Percentiles rank a stretch among this genome's conserved stretches.
phyloP scores from a whole-genome alignment of 2,888 invertebrate genomes.

The Athetis lepigone region DNA sequence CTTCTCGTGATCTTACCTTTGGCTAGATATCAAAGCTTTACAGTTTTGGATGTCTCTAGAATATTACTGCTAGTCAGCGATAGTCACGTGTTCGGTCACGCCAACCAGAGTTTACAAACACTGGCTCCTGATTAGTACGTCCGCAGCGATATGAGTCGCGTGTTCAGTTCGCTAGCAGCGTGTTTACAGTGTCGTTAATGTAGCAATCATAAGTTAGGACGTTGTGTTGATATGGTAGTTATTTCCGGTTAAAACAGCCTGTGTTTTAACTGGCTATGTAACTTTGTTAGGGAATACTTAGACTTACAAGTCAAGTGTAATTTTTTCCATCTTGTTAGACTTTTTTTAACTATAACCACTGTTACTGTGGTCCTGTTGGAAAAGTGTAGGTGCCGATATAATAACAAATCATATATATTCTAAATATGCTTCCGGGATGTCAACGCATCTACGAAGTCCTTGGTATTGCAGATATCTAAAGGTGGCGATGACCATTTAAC shows the following conservation, averaged over 20 bases:
- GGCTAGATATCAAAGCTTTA: too few relatives aligned
- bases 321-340: too few relatives aligned
- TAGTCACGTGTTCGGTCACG: constrained; percentile 70
- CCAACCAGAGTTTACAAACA: constrained; percentile 71
- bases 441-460: too few relatives aligned
- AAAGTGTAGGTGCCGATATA: too few relatives aligned
- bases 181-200: constrained; percentile 49
- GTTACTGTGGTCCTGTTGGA: too few relatives aligned
- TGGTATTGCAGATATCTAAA: too few relatives aligned
- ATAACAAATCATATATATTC: too few relatives aligned
- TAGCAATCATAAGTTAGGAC: constrained; percentile 30
- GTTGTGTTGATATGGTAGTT: constrained; percentile 2
- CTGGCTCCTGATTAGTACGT: constrained; percentile 55
- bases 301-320: not conserved
- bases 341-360: not conserved
- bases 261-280: too few relatives aligned
- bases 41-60: too few relatives aligned
- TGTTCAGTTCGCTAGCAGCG: constrained; percentile 33
- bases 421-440: too few relatives aligned
- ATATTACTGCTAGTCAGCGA: constrained; percentile 1
- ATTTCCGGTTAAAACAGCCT: constrained; percentile 39
- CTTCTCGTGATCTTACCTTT: too few relatives aligned
- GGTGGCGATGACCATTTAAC: too few relatives aligned
- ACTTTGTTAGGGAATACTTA: not conserved
- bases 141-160: constrained; percentile 63